Evolutionary conservation across 2,888 invertebrate species (phyloP), one percentile per base, ranked within the genome.

Genomic region (Hypena proboscidalis): DNA sequence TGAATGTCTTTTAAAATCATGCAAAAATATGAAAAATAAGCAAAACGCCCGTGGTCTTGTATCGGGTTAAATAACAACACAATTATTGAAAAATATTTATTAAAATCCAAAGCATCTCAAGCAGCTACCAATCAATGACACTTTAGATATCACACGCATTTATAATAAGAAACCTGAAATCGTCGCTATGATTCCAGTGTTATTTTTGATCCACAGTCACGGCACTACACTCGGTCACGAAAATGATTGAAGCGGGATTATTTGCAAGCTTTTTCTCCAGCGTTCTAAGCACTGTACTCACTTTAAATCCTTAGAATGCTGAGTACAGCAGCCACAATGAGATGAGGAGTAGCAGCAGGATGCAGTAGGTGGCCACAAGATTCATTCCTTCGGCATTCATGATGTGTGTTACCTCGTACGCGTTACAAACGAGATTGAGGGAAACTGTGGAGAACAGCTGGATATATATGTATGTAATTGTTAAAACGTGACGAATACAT

Each of bases 321-420:
- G 94, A 93, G 65, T 95, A 95, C 19, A 95, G 79, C 36, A 94
- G 77, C 93, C 94, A 95, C 32, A 95, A 80, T 2, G 93, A 90
- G 26, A 94, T 81, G 29, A 95, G 83, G 20, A 95, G 83, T 25
- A 93, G 74, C 39, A 94, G 88, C 51, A 95, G 84, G 65, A 95
- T 94, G 70, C 92, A 83, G 75, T 94, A 95, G 33, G 95, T 95
- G 36, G 93, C 93, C 53, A 94, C 87, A 57, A 95, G 86, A 71
- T 93, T 95, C 35, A 89, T 88, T 43, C 94, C 93, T 78, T 95
- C 95, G 47, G 85, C 78, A 48, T 68, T 73, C 72, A 86, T 74
- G 72, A 78, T 84, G 59, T 65, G 49, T 70, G 70, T 62, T 68
- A 51, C 56, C 77, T 59, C 71, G 55, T 39, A 65, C 72, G 62